A percentile compares a stretch with the other conserved stretches of the same genome.
Conservation (phyloP, 2,113 vertebrate genomes). For the Dicrurus megarhynchus region DNA sequence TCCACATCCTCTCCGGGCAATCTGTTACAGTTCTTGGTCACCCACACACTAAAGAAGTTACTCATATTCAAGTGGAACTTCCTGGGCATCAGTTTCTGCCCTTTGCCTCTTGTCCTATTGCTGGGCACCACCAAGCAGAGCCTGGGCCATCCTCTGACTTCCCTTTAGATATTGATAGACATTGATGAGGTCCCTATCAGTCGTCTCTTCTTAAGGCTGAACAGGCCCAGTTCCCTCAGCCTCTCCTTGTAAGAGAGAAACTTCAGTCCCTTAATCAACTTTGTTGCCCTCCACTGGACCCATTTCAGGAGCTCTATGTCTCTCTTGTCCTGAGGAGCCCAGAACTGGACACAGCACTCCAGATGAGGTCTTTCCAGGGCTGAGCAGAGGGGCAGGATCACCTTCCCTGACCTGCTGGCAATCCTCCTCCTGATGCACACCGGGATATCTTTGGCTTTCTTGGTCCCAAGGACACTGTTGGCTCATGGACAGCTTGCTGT, state of each 20-base stretch:
- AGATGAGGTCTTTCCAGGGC: neutral
- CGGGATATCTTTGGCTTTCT: neutral
- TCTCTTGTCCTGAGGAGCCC: neutral
- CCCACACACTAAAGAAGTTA: neutral
- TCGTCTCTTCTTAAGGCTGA: fast-evolving
- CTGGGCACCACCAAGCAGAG: neutral
- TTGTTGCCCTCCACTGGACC: neutral
- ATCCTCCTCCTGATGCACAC: neutral
- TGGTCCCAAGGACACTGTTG: neutral
- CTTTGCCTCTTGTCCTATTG: neutral
- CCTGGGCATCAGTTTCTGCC: neutral
- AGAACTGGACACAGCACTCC: no score
- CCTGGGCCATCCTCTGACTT: neutral
- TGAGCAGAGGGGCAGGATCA: neutral
- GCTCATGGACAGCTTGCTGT: neutral
- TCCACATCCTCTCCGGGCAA: neutral
- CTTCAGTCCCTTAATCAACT: neutral
- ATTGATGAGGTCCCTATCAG: neutral
- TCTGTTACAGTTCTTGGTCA: neutral
- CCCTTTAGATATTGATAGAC: fast-evolving
- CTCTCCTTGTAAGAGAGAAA: neutral
- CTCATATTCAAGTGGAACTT: neutral
- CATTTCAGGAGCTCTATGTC: neutral
- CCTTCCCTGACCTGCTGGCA: neutral
- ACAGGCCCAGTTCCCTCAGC: neutral